Evolutionary conservation across 2,797 vertebrate genomes (phyloP).

Genomic region (Crocidura indochinensis): DNA sequence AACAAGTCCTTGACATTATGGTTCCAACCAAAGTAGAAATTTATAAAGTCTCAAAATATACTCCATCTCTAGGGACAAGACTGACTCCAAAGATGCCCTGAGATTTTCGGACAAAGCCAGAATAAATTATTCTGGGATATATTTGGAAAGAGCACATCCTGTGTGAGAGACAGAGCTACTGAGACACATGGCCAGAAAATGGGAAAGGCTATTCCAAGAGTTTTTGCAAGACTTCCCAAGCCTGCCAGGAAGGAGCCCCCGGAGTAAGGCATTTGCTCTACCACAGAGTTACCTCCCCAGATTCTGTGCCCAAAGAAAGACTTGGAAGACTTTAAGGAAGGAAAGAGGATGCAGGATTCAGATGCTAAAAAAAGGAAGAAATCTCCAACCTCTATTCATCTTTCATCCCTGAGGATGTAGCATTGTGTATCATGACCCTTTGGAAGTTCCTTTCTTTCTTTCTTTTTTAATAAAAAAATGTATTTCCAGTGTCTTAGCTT

Average conservation of each 20-base stretch:
- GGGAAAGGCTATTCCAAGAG: neutral
- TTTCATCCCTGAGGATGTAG: neutral
- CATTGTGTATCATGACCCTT: rapidly evolving
- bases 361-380: neutral
- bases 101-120: conserved; percentile 39
- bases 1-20: neutral
- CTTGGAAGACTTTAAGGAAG: neutral
- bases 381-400: neutral
- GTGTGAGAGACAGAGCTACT: neutral
- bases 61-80: neutral
- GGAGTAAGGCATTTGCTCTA: neutral
- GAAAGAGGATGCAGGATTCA: neutral
- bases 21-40: conserved; percentile 32
- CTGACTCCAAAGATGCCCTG: neutral
- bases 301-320: neutral
- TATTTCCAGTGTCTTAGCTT: conserved; percentile 1
- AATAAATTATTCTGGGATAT: neutral
- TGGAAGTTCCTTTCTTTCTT: neutral
- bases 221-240: neutral
- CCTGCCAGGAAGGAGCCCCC: neutral
- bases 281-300: neutral
- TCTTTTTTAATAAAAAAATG: neutral
- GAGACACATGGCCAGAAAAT: neutral
- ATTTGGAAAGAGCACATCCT: neutral
- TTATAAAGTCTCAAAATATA: conserved; percentile 35